phyloP scores from a whole-genome alignment of 2,797 vertebrate genomes.

The Phylloscopus collybita region DNA sequence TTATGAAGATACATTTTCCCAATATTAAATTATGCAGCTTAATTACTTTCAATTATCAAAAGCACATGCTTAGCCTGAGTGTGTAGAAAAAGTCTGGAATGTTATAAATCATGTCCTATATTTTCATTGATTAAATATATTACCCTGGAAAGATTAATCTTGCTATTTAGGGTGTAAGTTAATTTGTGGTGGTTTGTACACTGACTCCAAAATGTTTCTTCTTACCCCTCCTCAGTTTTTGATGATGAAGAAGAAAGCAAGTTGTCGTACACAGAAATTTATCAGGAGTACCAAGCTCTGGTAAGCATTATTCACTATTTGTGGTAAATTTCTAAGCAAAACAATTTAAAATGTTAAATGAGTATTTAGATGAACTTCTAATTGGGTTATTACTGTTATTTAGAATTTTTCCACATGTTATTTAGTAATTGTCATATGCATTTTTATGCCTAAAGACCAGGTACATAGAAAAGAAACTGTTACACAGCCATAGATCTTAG shows the following conservation, averaged over 20 bases:
- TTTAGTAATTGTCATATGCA: neutral
- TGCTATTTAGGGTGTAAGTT: neutral
- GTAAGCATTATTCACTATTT: conserved; percentile 78
- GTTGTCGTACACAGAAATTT: conserved; percentile 95
- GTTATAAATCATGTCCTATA: neutral
- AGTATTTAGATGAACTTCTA: neutral
- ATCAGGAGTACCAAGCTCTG: conserved; percentile 94
- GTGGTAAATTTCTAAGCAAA: neutral
- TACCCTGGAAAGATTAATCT: neutral
- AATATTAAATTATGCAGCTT: neutral
- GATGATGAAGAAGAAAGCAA: conserved; percentile 99
- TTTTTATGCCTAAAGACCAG: neutral
- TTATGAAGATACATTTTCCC: neutral
- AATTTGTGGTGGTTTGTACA: neutral
- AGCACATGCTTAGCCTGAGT: neutral
- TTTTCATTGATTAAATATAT: neutral
- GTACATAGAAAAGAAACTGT: neutral
- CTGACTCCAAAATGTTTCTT: neutral
- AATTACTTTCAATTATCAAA: neutral
- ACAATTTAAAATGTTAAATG: neutral
- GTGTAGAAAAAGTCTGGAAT: neutral
- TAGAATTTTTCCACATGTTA: neutral
- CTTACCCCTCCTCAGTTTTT: conserved; percentile 84
- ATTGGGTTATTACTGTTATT: neutral
- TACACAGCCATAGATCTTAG: neutral